Evolutionary conservation across 92 coral and sea anemone species (phyloP), one percentile per base, ranked within the genome.

Genomic region (Bergia puertoricense): DNA sequence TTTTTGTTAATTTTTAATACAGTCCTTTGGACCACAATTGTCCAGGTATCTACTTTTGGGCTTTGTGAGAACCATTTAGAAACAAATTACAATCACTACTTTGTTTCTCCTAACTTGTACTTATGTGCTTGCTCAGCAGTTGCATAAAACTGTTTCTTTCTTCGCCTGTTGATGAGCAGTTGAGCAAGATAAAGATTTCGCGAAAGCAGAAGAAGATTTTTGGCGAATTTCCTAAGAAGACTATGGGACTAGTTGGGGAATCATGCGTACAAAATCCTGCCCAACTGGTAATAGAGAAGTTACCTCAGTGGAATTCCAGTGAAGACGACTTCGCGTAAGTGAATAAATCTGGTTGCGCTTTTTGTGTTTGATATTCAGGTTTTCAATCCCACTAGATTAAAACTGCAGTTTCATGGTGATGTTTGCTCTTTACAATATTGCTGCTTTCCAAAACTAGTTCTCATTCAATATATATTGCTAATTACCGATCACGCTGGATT

Each of bases 201-300:
- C 85, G 85, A 54, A 80, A 80, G 72, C 41, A 57, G 38, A 16
- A 41, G 30, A 80, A 54, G 22, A 80, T 80, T 30, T 54, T 51
- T 41, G 56, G 85, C 41, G 22, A 80, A 10, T 80, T 80, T 56
- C 85, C 85, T 5, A 54, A 80, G 68, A 80, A 80, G 30, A 56
- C 38, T 18, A 14, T 80, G 30, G 85, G 85, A 57, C 65, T 80
- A 57, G 72, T 80, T 16, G 85, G 85, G 22, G 85, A 80, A 4
- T 22, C 85, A 3, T 80, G 85, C 36, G 50, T 80, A 37, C 85
- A 80, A 36, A 80, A 59, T 54, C 85, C 85, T 51, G 85, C 71
- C 46, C 45, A 44, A 2, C 50, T 80, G 42, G 85, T 18, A 23
- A 51, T 80, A 20, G 85, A 56, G 1, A 57, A 39, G 14, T 39